Percentiles rank a stretch among this genome's conserved stretches.
These are phyloP conservation scores for Diacarnus erythraeanus DNA, from an alignment of 37 sponge, comb jelly and placozoan species.

Conservation along the genomic window DNA sequence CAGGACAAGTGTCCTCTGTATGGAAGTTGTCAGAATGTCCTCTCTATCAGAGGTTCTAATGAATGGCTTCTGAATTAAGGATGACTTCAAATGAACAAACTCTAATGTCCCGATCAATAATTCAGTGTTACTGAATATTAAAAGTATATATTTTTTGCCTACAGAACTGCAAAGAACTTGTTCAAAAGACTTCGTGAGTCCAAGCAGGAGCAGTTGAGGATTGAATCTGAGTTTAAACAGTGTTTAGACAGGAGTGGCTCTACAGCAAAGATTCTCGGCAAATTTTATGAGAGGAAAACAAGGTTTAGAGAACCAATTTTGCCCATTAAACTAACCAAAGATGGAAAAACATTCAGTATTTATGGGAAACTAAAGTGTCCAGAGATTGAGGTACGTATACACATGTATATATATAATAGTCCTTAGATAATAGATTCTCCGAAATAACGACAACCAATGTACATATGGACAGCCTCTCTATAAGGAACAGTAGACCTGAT, in stretches of 20 bases:
- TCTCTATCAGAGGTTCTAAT: background rate
- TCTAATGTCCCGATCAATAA: too few species aligned
- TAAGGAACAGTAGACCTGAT: too few species aligned
- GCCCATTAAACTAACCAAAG: background rate
- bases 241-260: background rate
- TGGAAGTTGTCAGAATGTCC: too few species aligned
- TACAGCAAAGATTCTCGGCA: constrained; percentile 46
- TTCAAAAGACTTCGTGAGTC: constrained; percentile 19
- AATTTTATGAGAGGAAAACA: constrained; percentile 62
- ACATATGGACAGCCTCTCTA: too few species aligned
- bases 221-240: background rate
- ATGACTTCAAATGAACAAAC: too few species aligned
- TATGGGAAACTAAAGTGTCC: constrained; percentile 14
- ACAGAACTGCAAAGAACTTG: constrained; percentile 44
- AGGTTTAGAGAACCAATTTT: constrained; percentile 64
- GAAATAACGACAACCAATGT: too few species aligned
- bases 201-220: background rate
- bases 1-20: too few species aligned
- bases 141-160: background rate
- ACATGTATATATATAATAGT: too few species aligned
- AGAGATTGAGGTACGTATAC: constrained; percentile 7
- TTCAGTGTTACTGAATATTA: too few species aligned
- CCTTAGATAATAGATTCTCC: too few species aligned
- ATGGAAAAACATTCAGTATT: background rate
- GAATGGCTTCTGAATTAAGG: too few species aligned